Evolutionary conservation across 2,113 vertebrate species (phyloP).

Genomic region (Myotis davidii): DNA sequence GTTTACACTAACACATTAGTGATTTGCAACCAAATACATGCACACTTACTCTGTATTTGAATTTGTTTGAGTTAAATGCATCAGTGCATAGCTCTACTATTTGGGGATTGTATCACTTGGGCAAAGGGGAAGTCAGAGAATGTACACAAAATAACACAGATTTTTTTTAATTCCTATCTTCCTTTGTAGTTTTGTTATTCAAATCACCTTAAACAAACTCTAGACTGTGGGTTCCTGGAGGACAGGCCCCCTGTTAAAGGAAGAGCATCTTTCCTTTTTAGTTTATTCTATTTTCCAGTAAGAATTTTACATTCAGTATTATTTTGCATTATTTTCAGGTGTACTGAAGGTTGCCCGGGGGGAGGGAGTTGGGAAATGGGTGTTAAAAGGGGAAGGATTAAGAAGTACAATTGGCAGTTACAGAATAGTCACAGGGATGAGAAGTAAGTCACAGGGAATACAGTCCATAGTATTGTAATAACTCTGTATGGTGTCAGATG

Average conservation of each 20-base stretch:
- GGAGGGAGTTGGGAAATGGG: background rate
- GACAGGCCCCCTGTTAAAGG: accelerated
- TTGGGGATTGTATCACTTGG: too few relatives aligned
- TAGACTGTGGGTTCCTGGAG: background rate
- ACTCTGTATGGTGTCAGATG: background rate
- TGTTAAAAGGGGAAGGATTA: background rate
- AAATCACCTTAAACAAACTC: background rate
- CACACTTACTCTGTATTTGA: background rate
- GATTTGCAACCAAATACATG: background rate
- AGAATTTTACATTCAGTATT: background rate
- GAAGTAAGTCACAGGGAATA: background rate
- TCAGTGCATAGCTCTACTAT: background rate
- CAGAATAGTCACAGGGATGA: background rate
- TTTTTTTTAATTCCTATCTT: background rate
- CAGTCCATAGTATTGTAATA: background rate
- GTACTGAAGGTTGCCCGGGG: background rate
- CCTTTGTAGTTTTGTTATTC: background rate
- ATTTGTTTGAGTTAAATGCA: background rate
- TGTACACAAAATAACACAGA: background rate
- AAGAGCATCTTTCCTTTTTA: background rate
- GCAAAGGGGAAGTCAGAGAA: background rate
- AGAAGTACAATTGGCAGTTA: background rate
- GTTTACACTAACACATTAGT: background rate
- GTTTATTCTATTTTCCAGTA: background rate
- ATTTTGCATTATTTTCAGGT: background rate